Base-by-base conservation (phyloP, 2,888 invertebrate species). In the Temnothorax rugatulus region DNA sequence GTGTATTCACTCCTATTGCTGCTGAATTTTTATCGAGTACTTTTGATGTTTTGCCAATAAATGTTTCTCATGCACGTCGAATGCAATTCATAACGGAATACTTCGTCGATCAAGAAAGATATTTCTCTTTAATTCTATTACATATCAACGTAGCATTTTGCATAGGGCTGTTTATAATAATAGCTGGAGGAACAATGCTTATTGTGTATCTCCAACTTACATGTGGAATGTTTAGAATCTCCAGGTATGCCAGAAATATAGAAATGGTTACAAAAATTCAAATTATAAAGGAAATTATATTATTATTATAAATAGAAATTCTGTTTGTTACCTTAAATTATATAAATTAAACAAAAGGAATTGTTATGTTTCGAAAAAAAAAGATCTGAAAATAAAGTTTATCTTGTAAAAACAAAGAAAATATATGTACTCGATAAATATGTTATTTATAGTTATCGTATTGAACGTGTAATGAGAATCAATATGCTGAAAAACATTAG, bases 371-470 rank as follows among this genome's bases (percentile, higher is more conserved):
- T 61, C 1, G 1, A 29, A 29, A 29, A 29, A 29, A 38, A 63
- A 13, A 2, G n/a, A 34, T 63, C 1, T 68, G 4, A 29, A 68
- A 47, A n/a, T 34, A 15, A 15, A 47, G 2, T 68, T 50, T 68
- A 50, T 34, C 9, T 68, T 29, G 4, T 38, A 63, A 63, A n/a
- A 38, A 4, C n/a, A 50, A 50, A 68, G 13, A 29, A 2, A 1
- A 18, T 68, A 50, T 3, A 9, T 68, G 4, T n/a, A 9, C 0
- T 52, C 3, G 2, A 18, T 41, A 50, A 29, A 18, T 15, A 41
- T 44, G 18, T 29, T 47, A 15, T 61, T 75, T 63, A 61, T 9
- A 75, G 75, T 75, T 75, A 75, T 15, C 75, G 61, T 63, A 75
- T 75, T 47, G 1, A 61, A 61, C 61, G 44, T 1, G 15, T 61